phyloP scores from a whole-genome alignment of 2,888 invertebrate species.

The Sarcophaga caerulescens region DNA sequence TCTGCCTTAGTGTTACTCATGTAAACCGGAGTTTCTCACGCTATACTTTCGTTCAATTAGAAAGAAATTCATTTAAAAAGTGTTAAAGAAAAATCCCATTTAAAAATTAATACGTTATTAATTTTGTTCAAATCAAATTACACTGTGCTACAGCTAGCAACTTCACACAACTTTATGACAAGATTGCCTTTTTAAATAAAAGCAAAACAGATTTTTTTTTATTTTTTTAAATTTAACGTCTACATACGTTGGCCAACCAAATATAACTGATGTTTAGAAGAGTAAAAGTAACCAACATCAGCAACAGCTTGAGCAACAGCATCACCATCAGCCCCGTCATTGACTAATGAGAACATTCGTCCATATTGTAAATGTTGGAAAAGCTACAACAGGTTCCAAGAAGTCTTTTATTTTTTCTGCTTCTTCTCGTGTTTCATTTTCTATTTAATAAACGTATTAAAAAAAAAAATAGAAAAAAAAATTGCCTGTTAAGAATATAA shows the following conservation, averaged over 20 bases:
- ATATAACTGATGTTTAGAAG: conserved; percentile 73
- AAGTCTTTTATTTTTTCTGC: conserved; percentile 38
- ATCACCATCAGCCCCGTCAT: background rate
- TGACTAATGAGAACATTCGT: conserved; percentile 40
- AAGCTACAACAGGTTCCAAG: conserved; percentile 63
- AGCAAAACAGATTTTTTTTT: background rate
- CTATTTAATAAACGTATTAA: conserved; percentile 33
- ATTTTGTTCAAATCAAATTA: too few relatives aligned
- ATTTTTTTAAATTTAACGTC: conserved; percentile 67
- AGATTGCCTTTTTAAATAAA: background rate
- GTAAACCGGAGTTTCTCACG: conserved; percentile 34
- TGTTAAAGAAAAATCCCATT: too few relatives aligned
- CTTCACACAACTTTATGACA: background rate
- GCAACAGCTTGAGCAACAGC: conserved; percentile 37
- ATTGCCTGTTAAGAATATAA: conserved; percentile 57
- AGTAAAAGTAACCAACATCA: conserved; percentile 60
- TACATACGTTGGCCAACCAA: conserved; percentile 76
- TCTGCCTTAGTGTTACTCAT: conserved; percentile 5
- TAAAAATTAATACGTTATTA: too few relatives aligned
- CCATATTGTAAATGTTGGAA: conserved; percentile 21
- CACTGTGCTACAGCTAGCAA: too few relatives aligned
- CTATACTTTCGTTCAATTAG: background rate
- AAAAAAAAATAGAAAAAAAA: conserved; percentile 11
- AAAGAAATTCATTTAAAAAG: background rate
- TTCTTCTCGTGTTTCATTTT: conserved; percentile 46